A percentile compares a stretch with the other conserved stretches of the same genome.
Evolutionary conservation across 2,888 invertebrate genomes (phyloP).

Genomic region (Tholera decimalis): DNA sequence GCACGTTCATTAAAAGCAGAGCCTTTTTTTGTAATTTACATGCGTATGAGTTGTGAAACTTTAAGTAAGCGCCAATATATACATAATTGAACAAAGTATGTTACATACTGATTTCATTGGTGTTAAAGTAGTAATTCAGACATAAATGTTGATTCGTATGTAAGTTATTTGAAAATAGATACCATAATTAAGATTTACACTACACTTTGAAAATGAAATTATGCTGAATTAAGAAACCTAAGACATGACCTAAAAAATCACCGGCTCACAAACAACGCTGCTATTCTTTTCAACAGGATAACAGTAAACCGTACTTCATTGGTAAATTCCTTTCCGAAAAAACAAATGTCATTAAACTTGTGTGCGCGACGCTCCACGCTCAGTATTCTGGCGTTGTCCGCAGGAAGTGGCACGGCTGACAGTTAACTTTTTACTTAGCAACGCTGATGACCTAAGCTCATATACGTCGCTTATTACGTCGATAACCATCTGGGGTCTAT

Average conservation of each 20-base stretch:
- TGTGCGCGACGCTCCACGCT: constrained; percentile 63
- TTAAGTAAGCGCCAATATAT: neutral
- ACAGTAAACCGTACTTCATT: neutral
- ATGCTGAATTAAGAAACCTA: neutral
- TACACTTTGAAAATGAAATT: neutral
- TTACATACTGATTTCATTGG: neutral
- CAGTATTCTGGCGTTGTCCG: constrained; percentile 68
- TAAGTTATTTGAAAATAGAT: neutral
- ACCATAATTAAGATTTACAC: neutral
- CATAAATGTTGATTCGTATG: neutral
- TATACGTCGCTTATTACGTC: constrained; percentile 49
- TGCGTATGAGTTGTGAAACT: neutral
- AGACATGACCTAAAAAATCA: neutral
- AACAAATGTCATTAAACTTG: constrained; percentile 51
- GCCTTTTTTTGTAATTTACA: neutral
- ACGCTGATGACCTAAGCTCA: constrained; percentile 73
- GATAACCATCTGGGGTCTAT: constrained; percentile 46
- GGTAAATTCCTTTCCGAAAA: constrained; percentile 20
- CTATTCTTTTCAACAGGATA: neutral
- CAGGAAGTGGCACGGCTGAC: constrained; percentile 75
- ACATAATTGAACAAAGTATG: neutral
- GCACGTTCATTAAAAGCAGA: constrained; percentile 1
- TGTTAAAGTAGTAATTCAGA: neutral
- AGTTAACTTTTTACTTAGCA: constrained; percentile 77
- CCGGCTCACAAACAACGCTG: neutral